These are phyloP conservation scores for Balearica regulorum DNA, from an alignment of 2,797 vertebrate genomes.

Conservation along the genomic window DNA sequence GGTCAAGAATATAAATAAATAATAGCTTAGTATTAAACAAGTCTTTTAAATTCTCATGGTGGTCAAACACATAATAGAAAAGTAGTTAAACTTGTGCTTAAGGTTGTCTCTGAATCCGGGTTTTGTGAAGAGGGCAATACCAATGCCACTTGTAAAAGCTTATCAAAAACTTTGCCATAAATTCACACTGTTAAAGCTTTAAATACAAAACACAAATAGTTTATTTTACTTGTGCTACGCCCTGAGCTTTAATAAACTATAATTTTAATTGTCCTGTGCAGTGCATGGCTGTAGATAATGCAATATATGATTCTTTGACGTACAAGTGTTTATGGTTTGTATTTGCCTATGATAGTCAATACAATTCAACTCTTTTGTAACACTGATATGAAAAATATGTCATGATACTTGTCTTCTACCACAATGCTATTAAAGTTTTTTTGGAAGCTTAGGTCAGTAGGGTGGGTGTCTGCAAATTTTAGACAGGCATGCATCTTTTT, in stretches of 20 bases:
- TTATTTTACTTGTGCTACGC: neutral
- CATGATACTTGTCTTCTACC: neutral
- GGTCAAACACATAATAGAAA: neutral
- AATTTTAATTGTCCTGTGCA: neutral
- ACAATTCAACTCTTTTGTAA: neutral
- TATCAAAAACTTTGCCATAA: neutral
- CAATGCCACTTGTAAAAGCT: neutral
- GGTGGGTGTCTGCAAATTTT: neutral
- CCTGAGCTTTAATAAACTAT: conserved; percentile 3
- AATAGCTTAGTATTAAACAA: neutral
- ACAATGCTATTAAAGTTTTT: neutral
- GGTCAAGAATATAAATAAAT: neutral
- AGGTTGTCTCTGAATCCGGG: neutral
- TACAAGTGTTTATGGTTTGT: neutral
- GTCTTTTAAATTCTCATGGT: neutral
- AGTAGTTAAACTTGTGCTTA: neutral
- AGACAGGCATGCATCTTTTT: neutral
- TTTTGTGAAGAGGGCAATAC: neutral
- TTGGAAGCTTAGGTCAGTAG: neutral
- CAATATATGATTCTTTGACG: neutral
- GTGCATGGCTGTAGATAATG: conserved; percentile 1
- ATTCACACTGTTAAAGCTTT: neutral
- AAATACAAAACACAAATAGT: too few relatives aligned
- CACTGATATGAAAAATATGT: neutral
- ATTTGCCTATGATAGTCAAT: neutral